phyloP scores from a whole-genome alignment of 2,113 vertebrate genomes.

The Oceanites oceanicus region DNA sequence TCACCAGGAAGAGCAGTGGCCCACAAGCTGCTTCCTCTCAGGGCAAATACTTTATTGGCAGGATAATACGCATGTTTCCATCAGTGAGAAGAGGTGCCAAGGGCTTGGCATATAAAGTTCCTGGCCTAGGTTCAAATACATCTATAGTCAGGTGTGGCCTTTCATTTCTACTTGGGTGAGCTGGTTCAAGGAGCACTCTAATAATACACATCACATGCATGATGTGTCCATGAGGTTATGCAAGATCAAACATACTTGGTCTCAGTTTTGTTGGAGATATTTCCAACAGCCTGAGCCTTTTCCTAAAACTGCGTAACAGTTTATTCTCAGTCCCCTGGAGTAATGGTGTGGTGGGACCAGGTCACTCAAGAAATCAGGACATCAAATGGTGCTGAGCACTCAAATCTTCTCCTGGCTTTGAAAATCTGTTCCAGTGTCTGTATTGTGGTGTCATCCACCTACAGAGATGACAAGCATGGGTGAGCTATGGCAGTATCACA shows the following conservation, averaged over 20 bases:
- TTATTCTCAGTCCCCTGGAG: not conserved
- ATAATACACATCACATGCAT: not conserved
- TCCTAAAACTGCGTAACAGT: not conserved
- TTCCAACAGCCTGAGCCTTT: not conserved
- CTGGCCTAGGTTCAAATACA: not conserved
- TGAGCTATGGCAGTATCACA: not conserved
- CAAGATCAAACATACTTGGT: not conserved
- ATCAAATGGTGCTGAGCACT: not conserved
- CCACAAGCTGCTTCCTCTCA: not conserved
- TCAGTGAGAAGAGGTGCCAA: not conserved
- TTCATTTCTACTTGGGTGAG: not conserved
- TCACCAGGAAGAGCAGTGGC: not conserved
- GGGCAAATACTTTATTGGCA: not conserved
- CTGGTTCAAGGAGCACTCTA: not conserved
- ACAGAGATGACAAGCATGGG: not conserved
- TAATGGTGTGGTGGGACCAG: not conserved
- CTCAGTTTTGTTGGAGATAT: not conserved
- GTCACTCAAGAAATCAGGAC: not conserved
- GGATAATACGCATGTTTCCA: constrained; percentile 19
- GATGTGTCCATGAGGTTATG: not conserved
- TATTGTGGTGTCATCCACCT: not conserved
- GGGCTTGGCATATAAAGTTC: not conserved
- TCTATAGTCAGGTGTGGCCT: not conserved
- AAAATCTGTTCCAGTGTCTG: not conserved
- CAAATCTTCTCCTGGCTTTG: not conserved